Conservation (phyloP, 2,888 invertebrate genomes). For the Ecliptopera silaceata region DNA sequence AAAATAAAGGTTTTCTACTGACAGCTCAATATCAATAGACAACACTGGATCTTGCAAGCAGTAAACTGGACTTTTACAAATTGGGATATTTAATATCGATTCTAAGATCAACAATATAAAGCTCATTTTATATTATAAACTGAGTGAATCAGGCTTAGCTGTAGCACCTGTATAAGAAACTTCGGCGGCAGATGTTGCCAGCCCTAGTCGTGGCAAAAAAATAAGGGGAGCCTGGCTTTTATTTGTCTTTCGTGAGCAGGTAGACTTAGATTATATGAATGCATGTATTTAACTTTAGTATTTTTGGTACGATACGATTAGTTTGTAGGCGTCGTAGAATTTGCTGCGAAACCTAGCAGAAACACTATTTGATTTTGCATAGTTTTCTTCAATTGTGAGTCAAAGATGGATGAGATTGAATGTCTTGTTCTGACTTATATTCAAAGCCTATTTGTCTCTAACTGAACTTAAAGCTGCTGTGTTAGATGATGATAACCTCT, state of each 20-base stretch:
- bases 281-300: not conserved
- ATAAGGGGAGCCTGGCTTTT: conserved; percentile 14
- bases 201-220: conserved; percentile 15
- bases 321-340: no score
- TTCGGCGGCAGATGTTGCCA: conserved; percentile 21
- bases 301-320: no score
- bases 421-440: no score
- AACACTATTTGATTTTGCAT: no score
- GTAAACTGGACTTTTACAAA: not conserved
- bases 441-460: no score
- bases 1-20: no score
- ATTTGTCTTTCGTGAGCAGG: conserved; percentile 18
- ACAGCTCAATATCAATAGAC: no score
- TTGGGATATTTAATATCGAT: no score
- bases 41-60: not conserved
- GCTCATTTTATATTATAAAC: not conserved
- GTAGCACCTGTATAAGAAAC: conserved; percentile 13
- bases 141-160: conserved; percentile 3
- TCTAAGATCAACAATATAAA: no score
- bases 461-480: not conserved
- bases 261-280: conserved; percentile 10
- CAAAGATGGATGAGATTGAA: no score
- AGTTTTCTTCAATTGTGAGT: no score
- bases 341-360: no score
- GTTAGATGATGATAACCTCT: not conserved